These are phyloP conservation scores for Leucoraja ocellata DNA, from an alignment of 2,797 vertebrate species.

Conservation along the genomic window DNA sequence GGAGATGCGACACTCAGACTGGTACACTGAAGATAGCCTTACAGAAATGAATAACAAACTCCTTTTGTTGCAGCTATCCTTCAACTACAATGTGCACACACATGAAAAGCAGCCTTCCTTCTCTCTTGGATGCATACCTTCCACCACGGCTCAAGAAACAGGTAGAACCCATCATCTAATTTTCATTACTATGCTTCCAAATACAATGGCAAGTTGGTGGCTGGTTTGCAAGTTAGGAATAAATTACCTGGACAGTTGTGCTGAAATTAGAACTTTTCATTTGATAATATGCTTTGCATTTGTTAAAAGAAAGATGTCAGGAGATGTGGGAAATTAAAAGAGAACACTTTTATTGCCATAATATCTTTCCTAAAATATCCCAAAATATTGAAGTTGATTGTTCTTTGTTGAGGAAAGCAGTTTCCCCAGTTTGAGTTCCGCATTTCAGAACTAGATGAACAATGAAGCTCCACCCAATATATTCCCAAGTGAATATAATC, in stretches of 20 bases:
- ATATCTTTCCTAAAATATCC: not conserved
- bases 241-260: not conserved
- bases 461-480: not conserved
- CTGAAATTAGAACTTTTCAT: not conserved
- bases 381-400: not conserved
- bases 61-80: conserved; percentile 21
- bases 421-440: not conserved
- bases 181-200: not conserved
- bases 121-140: conserved; percentile 43
- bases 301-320: not conserved
- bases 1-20: not conserved
- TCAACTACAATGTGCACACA: conserved; percentile 37
- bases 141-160: conserved; percentile 43
- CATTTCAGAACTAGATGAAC: not conserved
- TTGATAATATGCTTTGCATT: not conserved
- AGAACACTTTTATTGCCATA: not conserved
- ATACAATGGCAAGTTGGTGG: not conserved
- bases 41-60: not conserved
- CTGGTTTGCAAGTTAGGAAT: not conserved
- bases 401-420: no score
- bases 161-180: conserved; percentile 43
- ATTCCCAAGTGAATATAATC: not conserved
- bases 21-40: not conserved
- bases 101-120: conserved; percentile 47
- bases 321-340: not conserved